Base-by-base conservation (phyloP, 2,888 invertebrate species). In the Heliconius sara region DNA sequence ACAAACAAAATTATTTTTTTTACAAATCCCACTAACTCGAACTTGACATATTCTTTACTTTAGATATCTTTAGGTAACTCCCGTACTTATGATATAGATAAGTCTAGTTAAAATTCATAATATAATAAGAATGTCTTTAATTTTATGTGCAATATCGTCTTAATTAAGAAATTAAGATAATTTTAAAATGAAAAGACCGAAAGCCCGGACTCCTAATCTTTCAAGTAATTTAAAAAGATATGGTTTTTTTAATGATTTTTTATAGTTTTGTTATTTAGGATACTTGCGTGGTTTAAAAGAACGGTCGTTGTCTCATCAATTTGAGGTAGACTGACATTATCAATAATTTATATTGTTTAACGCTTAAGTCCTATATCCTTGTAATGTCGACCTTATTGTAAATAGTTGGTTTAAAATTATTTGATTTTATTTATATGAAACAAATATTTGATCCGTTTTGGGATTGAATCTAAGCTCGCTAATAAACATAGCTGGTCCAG, bases 41-140 rank as follows among this genome's bases (percentile, higher is more conserved):
- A 4, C 67, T 67, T 67, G 67, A 22, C 67, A 30, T 27, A 27
- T 67, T 3, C 7, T 13, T 43, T 52, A 57, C 30, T 12, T 30
- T 3, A 72, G 19, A 52, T 52, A 30, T 47, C 72, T 57, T 73
- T 34, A 57, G 57, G 57, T 30, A 72, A 52, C 30, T 39, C 39
- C n/a, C 39, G 72, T 72, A 72, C 57, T 52, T 72, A 72, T n/a
- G 12, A 22, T 39, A 39, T 84, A 77, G 78, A 73, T 73, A 60
- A 73, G 25, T 73, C 34, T 73, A 73, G 73, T 60, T 57, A 13
- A 73, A 60, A 73, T 25, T 10, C 34, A 60, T 43, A 70, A 68
- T 34, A 60, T 60, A 13, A 73, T 60, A 16, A 73, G 25, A 6
- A 43, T 16, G 39, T 25, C 30, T 73, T 73, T 60, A 60, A 60